A percentile compares a stretch with the other conserved stretches of the same genome.
Conservation (phyloP, 1,140 invertebrate species). For the Papilio helenus region DNA sequence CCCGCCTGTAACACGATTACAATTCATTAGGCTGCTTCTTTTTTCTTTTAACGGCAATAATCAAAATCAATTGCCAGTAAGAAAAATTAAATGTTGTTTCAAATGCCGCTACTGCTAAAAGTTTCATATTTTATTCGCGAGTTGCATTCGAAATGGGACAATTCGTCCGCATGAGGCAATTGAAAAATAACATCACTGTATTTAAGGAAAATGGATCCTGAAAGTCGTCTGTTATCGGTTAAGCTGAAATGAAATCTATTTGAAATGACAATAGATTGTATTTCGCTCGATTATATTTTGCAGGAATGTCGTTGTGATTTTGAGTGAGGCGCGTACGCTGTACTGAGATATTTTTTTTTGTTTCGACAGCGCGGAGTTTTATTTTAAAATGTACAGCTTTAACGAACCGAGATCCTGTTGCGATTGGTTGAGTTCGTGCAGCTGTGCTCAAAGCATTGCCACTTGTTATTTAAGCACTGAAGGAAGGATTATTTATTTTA, state of each 20-base stretch:
- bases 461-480: slow-evolving; percentile 35
- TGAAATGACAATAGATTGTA: slow-evolving; percentile 45
- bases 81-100: neutral
- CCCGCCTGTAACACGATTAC: slow-evolving; percentile 57
- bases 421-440: slow-evolving; percentile 52
- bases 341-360: slow-evolving; percentile 70
- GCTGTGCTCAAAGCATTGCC: slow-evolving; percentile 47
- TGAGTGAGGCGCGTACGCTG: slow-evolving; percentile 63
- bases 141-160: slow-evolving; percentile 72
- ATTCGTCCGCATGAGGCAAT: slow-evolving; percentile 77
- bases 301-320: slow-evolving; percentile 52
- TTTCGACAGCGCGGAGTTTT: slow-evolving; percentile 65
- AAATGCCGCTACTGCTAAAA: slow-evolving; percentile 45
- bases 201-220: slow-evolving; percentile 43
- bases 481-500: neutral
- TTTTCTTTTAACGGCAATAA: slow-evolving; percentile 17
- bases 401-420: slow-evolving; percentile 73
- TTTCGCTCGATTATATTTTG: slow-evolving; percentile 51
- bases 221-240: slow-evolving; percentile 47
- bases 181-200: slow-evolving; percentile 72
- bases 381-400: slow-evolving; percentile 75
- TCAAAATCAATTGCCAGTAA: slow-evolving; percentile 40
- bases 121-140: slow-evolving; percentile 60
- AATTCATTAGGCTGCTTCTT: slow-evolving; percentile 47
- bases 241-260: slow-evolving; percentile 57